Conservation (phyloP, 2,888 invertebrate genomes). For the Gnatocerus cornutus region DNA sequence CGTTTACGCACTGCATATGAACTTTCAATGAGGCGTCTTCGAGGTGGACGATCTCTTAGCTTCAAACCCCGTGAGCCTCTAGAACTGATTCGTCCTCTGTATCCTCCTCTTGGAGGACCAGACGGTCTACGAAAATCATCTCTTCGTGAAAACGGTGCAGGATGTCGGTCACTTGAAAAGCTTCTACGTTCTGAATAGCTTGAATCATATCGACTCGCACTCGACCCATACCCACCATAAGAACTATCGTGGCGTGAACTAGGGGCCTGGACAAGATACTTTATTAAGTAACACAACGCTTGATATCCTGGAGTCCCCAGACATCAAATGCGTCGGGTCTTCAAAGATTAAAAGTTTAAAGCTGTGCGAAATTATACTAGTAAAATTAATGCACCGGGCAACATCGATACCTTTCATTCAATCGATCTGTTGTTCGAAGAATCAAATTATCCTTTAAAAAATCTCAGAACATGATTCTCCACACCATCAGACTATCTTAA, state of each 20-base stretch:
- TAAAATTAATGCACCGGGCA: slow-evolving; percentile 35
- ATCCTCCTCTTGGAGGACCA: slow-evolving; percentile 64
- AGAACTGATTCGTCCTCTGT: slow-evolving; percentile 68
- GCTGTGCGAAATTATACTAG: slow-evolving; percentile 18
- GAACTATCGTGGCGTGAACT: slow-evolving; percentile 66
- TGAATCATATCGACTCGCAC: slow-evolving; percentile 74
- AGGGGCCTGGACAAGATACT: slow-evolving; percentile 69
- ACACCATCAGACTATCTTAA: slow-evolving; percentile 30
- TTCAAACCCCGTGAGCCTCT: slow-evolving; percentile 71
- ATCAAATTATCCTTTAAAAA: slow-evolving; percentile 24
- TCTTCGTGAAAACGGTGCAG: slow-evolving; percentile 63
- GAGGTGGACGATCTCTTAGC: slow-evolving; percentile 74
- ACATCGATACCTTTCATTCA: slow-evolving; percentile 22
- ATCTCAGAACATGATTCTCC: slow-evolving; percentile 26
- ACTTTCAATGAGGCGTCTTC: slow-evolving; percentile 74
- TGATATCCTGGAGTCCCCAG: slow-evolving; percentile 56
- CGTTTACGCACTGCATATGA: slow-evolving; percentile 75
- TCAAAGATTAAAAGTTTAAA: slow-evolving; percentile 36
- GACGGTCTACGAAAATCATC: slow-evolving; percentile 69
- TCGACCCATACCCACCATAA: slow-evolving; percentile 71
- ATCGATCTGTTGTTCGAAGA: slow-evolving; percentile 42
- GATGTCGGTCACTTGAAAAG: slow-evolving; percentile 71
- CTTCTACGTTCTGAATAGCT: slow-evolving; percentile 74
- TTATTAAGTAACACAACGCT: slow-evolving; percentile 52
- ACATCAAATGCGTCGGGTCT: slow-evolving; percentile 61